phyloP scores from a whole-genome alignment of 2,113 vertebrate species.

The Myrmecophaga tridactyla region DNA sequence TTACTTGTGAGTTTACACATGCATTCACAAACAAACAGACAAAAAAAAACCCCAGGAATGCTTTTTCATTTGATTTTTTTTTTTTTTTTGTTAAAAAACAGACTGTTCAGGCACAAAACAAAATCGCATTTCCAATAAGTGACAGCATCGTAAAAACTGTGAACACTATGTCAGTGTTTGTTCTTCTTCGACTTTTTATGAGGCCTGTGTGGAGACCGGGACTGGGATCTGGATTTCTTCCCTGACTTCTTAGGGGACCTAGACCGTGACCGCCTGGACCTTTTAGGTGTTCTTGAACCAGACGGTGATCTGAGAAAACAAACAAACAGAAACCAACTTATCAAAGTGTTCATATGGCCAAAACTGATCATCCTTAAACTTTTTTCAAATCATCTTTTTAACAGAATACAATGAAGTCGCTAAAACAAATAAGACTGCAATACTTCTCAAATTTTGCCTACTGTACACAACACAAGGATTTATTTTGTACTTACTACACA shows the following conservation, averaged over 20 bases:
- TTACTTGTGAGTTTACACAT: constrained; percentile 88
- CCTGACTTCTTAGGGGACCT: constrained; percentile 96
- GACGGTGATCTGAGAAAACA: constrained; percentile 91
- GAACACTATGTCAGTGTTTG: constrained; percentile 94
- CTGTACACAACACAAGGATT: rapidly evolving
- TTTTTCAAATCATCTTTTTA: constrained; percentile 34
- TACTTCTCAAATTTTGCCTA: neutral
- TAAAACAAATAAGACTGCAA: neutral
- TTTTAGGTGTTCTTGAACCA: constrained; percentile 96
- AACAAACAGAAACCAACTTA: constrained; percentile 44
- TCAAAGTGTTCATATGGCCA: constrained; percentile 15
- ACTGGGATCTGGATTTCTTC: constrained; percentile 98
- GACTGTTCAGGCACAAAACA: constrained; percentile 89
- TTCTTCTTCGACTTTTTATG: constrained; percentile 99
- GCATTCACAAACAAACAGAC: constrained; percentile 86
- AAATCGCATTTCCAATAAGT: constrained; percentile 88
- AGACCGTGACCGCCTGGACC: constrained; percentile 94
- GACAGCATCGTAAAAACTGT: constrained; percentile 86
- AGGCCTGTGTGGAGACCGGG: constrained; percentile 97
- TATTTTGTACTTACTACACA: neutral
- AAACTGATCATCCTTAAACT: neutral
- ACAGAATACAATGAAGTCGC: neutral
- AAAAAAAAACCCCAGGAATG: constrained; percentile 86
- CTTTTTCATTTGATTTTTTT: constrained; percentile 84
- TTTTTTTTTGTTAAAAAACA: constrained; percentile 79